Evolutionary conservation across 1,140 invertebrate genomes (phyloP).

Genomic region (Dermatophagoides farinae): DNA sequence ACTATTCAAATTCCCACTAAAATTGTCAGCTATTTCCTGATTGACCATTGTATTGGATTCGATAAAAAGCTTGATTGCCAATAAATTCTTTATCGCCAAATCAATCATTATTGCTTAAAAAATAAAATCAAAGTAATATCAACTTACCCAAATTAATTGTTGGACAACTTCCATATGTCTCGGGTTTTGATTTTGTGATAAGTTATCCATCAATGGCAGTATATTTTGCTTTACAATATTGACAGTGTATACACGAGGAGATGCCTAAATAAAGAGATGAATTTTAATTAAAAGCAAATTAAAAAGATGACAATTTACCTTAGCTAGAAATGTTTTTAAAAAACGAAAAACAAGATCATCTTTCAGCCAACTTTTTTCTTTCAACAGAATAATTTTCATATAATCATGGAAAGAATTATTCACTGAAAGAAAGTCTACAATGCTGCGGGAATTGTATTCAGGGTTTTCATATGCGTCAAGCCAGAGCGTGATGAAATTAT

Average conservation of each 20-base stretch:
- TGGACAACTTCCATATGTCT: neutral
- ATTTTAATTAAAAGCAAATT: too few relatives aligned
- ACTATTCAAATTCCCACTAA: too few relatives aligned
- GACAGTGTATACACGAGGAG: neutral
- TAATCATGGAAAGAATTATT: constrained; percentile 63
- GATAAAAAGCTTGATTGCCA: too few relatives aligned
- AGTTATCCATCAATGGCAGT: neutral
- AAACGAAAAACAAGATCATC: constrained; percentile 10
- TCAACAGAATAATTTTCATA: constrained; percentile 51
- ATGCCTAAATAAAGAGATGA: neutral
- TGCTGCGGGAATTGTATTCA: constrained; percentile 24
- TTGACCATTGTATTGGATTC: too few relatives aligned
- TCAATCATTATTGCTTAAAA: too few relatives aligned
- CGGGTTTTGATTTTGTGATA: neutral
- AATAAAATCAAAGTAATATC: too few relatives aligned
- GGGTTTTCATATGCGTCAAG: constrained; percentile 52
- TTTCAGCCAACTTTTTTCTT: constrained; percentile 35
- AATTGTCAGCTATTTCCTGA: too few relatives aligned
- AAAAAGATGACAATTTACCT: constrained; percentile 20
- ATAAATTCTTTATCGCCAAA: too few relatives aligned
- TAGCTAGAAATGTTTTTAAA: constrained; percentile 20
- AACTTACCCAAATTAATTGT: constrained; percentile 1
- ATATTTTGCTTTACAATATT: neutral
- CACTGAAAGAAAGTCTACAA: constrained; percentile 45
- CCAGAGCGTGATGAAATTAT: constrained; percentile 65